Conservation (phyloP, 2,888 invertebrate genomes). For the Tipula vernalis region DNA sequence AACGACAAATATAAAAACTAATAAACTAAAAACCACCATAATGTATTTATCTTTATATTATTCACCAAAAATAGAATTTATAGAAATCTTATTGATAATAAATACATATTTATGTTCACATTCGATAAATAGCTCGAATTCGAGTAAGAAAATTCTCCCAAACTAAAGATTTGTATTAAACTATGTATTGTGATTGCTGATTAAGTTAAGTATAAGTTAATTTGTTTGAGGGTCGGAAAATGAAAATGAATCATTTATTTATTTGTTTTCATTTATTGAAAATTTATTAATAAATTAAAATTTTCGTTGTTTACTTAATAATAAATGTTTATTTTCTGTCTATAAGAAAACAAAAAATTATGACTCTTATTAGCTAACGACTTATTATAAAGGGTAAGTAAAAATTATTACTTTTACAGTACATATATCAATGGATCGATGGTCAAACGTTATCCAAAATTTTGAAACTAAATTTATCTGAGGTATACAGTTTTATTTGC, state of each 20-base stretch:
- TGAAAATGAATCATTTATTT: not conserved
- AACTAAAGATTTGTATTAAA: not conserved
- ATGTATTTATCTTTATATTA: not conserved
- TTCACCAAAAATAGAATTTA: not conserved
- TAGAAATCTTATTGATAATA: not conserved
- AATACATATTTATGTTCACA: not conserved
- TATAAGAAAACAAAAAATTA: not conserved
- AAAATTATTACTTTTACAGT: not conserved
- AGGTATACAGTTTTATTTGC: no score
- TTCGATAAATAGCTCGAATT: not conserved
- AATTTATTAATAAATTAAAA: not conserved
- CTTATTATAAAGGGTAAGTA: not conserved
- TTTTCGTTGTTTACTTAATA: not conserved
- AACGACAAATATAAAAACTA: not conserved
- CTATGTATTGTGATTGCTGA: not conserved
- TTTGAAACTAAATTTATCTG: no score
- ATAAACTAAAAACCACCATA: not conserved
- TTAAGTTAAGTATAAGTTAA: not conserved
- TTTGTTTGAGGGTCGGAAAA: not conserved
- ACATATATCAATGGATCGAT: not conserved
- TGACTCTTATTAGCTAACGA: not conserved
- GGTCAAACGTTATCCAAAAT: not conserved
- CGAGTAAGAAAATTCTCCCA: not conserved
- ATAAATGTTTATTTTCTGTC: not conserved
- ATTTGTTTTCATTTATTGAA: not conserved